phyloP scores from a whole-genome alignment of 2,888 invertebrate genomes.

The Synanthedon tipuliformis region DNA sequence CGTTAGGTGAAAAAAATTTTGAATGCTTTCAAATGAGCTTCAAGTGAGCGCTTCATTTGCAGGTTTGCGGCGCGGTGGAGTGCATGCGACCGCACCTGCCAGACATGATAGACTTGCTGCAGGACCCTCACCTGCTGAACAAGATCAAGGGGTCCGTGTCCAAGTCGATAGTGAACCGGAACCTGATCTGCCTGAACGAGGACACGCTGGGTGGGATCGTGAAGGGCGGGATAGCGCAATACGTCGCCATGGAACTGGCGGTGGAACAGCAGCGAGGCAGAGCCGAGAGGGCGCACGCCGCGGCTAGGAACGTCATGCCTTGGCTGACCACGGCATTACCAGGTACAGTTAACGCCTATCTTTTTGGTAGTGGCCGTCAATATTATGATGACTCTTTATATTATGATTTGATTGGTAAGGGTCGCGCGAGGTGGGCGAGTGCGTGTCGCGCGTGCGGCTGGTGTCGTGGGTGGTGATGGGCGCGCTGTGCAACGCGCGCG shows the following conservation, averaged over 20 bases:
- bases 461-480: constrained; percentile 97
- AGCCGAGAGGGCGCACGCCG: constrained; percentile 19
- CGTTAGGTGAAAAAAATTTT: too few relatives aligned
- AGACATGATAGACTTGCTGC: constrained; percentile 94
- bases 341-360: background rate
- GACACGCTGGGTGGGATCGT: constrained; percentile 96
- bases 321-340: constrained; percentile 74
- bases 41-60: too few relatives aligned
- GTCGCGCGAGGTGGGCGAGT: constrained; percentile 94
- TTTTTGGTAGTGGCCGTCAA: too few relatives aligned
- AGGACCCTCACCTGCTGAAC: constrained; percentile 95
- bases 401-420: constrained; percentile 26
- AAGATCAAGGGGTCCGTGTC: constrained; percentile 85
- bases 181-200: constrained; percentile 82
- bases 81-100: constrained; percentile 91
- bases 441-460: constrained; percentile 92
- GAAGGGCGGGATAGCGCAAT: constrained; percentile 95
- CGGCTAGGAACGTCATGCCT: constrained; percentile 70
- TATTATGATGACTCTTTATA: background rate
- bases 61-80: constrained; percentile 89
- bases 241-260: constrained; percentile 93
- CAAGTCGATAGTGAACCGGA: constrained; percentile 66
- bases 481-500: constrained; percentile 85
- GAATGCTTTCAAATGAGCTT: too few relatives aligned
- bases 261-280: constrained; percentile 86